Evolutionary conservation across 2,888 invertebrate species (phyloP).

Genomic region (Teleiodes luculella): DNA sequence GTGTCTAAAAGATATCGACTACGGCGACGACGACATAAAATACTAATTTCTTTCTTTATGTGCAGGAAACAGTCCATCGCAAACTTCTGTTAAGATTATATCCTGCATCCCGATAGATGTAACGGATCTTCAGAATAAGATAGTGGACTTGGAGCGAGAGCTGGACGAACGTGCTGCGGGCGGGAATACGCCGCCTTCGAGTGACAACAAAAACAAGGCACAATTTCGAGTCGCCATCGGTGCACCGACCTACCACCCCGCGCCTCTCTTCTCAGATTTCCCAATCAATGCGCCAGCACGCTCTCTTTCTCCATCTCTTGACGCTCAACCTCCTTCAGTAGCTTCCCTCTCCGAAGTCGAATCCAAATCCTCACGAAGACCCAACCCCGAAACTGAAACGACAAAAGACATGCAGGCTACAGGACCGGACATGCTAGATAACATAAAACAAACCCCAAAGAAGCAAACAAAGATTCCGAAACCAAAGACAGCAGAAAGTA

Average conservation of each 20-base stretch:
- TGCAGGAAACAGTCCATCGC: conserved; percentile 64
- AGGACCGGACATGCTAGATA: background rate
- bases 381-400: background rate
- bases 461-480: conserved; percentile 1
- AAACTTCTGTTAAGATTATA: conserved; percentile 70
- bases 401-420: conserved; percentile 3
- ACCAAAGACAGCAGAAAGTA: conserved; percentile 28
- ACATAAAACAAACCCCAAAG: background rate
- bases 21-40: too few relatives aligned
- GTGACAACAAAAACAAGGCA: too few relatives aligned
- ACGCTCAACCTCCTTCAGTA: background rate
- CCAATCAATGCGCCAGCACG: too few relatives aligned
- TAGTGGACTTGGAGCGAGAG: conserved; percentile 51
- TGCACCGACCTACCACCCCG: background rate
- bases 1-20: too few relatives aligned
- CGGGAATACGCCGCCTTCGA: background rate
- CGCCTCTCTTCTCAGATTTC: too few relatives aligned
- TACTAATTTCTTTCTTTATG: conserved; percentile 6
- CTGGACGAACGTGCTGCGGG: conserved; percentile 27
- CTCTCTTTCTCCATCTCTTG: background rate
- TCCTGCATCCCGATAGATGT: conserved; percentile 73
- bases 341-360: background rate
- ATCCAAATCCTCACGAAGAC: background rate
- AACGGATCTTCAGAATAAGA: conserved; percentile 64
- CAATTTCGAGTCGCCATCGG: background rate